These are phyloP conservation scores for Drosophila cracens DNA, from an alignment of 2,888 invertebrate genomes.

Conservation along the genomic window DNA sequence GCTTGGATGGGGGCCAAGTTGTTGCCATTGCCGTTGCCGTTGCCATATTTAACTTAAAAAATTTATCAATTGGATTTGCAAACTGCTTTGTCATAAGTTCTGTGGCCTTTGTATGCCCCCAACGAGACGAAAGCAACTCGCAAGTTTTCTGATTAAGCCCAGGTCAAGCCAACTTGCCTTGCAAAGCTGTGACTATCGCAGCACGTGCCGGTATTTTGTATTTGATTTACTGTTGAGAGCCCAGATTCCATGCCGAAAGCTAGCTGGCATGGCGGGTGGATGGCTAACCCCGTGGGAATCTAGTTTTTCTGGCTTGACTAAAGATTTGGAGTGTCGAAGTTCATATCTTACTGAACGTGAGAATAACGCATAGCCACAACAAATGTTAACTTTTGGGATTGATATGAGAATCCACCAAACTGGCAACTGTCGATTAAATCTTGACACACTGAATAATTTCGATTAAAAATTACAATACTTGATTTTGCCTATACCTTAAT, in stretches of 20 bases:
- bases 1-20: conserved; percentile 22
- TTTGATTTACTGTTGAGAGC: conserved; percentile 71
- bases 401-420: not conserved
- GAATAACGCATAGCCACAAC: not conserved
- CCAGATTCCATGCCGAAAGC: conserved; percentile 37
- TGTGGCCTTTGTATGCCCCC: conserved; percentile 51
- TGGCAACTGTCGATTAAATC: conserved; percentile 8
- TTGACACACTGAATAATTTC: not conserved
- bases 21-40: conserved; percentile 21
- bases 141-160: conserved; percentile 55
- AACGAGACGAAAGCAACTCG: conserved; percentile 33
- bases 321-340: conserved; percentile 19
- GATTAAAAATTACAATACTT: not conserved
- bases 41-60: conserved; percentile 72
- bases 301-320: conserved; percentile 11
- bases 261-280: not conserved
- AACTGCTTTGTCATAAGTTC: conserved; percentile 78
- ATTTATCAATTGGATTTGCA: conserved; percentile 78
- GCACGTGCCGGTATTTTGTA: conserved; percentile 76
- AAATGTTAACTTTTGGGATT: conserved; percentile 6
- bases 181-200: conserved; percentile 37
- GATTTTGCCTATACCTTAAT: not conserved
- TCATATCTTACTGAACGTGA: conserved; percentile 10
- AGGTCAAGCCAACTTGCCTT: conserved; percentile 32
- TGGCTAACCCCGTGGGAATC: conserved; percentile 32